Conservation (phyloP, 2,113 vertebrate genomes). For the Alligator mississippiensis region DNA sequence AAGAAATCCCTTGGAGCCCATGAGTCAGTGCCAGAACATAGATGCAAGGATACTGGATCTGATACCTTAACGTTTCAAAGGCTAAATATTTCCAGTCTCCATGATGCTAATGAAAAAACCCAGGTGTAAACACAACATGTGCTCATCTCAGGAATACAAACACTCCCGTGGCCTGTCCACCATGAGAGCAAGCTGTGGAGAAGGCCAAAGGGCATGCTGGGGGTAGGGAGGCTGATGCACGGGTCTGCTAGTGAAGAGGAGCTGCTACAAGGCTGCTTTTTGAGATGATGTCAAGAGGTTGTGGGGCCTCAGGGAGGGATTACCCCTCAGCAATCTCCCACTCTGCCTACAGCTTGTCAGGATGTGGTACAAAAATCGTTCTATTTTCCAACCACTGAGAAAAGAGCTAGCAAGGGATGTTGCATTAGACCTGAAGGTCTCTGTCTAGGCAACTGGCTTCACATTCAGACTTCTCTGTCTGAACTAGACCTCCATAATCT, state of each 20-base stretch:
- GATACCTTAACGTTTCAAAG: neutral
- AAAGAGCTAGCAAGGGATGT: neutral
- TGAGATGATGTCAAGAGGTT: neutral
- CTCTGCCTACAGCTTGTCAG: neutral
- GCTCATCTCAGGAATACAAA: accelerated
- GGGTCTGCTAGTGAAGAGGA: neutral
- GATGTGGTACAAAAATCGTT: neutral
- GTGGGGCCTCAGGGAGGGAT: neutral
- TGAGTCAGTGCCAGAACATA: neutral
- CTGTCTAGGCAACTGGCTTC: neutral
- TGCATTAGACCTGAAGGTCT: neutral
- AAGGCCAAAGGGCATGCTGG: neutral
- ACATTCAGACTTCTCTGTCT: neutral
- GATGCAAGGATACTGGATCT: neutral
- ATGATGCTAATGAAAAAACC: neutral
- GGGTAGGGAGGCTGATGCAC: neutral
- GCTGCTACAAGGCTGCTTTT: neutral
- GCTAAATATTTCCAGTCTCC: neutral
- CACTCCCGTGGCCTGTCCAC: neutral
- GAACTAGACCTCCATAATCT: neutral
- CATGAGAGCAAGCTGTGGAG: neutral
- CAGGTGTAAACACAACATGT: accelerated
- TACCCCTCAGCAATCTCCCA: neutral
- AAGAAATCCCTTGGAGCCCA: neutral
- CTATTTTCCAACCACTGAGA: neutral